Base-by-base conservation (phyloP, 2,888 invertebrate species). In the Archaeoteleia sp. region DNA sequence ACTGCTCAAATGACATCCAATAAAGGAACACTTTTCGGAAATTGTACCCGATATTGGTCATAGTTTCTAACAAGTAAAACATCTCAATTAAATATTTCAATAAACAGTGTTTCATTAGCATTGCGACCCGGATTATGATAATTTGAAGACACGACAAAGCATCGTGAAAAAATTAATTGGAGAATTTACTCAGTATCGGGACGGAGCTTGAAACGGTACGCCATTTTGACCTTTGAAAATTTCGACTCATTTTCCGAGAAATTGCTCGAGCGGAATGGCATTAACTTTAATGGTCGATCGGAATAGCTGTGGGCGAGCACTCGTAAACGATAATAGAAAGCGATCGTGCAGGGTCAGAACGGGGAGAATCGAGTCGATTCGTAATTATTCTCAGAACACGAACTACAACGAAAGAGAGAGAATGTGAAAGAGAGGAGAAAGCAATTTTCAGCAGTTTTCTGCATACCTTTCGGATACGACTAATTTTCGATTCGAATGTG, bases 261-360 rank as follows among this genome's bases (percentile, higher is more conserved):
- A 42, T 42, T 42, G 42, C 10, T 13, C 12, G 42, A 8, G 42
- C 7, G 5, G 42, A 25, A 13, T 25, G 25, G 10, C 12, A 42
- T 42, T 42, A 42, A 42, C 42, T 42, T 42, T 42, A 42, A 42
- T 42, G 12, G 25, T 13, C 27, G 25, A 42, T 42, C 25, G 10
- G 27, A 42, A 25, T 42, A 14, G 14, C 35, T 35, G 35, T 8
- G 8, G 7, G 35, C n/a, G 35, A 35, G 35, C 14, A 35, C 10
- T 35, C 6, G 35, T 35, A 35, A 14, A 14, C 14, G 35, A 35
- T 14, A 35, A 35, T 35, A 35, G 10, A 35, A 35, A 14, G 35
- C 35, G 4, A 35, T 35, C 35, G 35, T 35, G 14, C 12, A 14
- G 35, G 14, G 15, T 15, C 12, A 6, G 35, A 35, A 35, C 12